These are phyloP conservation scores for Phrixothrix hirtus DNA, from an alignment of 2,888 invertebrate genomes.

Conservation along the genomic window DNA sequence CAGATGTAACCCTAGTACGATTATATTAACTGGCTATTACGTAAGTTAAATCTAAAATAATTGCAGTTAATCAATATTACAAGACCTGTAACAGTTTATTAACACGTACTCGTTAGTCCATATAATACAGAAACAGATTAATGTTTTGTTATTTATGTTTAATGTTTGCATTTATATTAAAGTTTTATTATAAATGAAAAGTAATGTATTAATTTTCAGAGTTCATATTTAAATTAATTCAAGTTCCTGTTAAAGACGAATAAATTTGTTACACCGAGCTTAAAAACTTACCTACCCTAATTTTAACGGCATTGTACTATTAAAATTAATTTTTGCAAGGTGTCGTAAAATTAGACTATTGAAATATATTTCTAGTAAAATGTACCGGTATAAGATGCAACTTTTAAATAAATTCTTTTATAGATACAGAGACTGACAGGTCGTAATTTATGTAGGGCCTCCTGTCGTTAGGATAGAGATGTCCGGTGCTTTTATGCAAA, in stretches of 20 bases:
- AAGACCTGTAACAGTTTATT: not conserved
- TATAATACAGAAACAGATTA: not conserved
- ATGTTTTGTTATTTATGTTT: not conserved
- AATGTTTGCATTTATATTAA: too few relatives aligned
- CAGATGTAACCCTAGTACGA: conserved; percentile 56
- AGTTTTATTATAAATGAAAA: too few relatives aligned
- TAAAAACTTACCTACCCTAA: too few relatives aligned
- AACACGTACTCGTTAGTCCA: not conserved
- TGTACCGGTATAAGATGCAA: conserved; percentile 2
- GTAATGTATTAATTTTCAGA: too few relatives aligned
- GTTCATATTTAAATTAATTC: too few relatives aligned
- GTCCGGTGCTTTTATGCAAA: conserved; percentile 46
- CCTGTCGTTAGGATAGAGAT: conserved; percentile 44
- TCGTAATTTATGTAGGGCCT: conserved; percentile 38
- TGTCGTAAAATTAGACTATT: too few relatives aligned
- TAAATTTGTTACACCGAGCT: too few relatives aligned
- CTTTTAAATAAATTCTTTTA: conserved; percentile 17
- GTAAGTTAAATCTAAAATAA: conserved; percentile 24
- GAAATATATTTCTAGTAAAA: too few relatives aligned
- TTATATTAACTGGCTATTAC: conserved; percentile 38
- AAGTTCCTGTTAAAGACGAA: too few relatives aligned
- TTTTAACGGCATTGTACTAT: too few relatives aligned
- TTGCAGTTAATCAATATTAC: conserved; percentile 20
- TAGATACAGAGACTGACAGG: conserved; percentile 22
- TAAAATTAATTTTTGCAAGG: too few relatives aligned